Evolutionary conservation across 2,888 invertebrate genomes (phyloP).

Genomic region (Caenorhabditis macrosperma): DNA sequence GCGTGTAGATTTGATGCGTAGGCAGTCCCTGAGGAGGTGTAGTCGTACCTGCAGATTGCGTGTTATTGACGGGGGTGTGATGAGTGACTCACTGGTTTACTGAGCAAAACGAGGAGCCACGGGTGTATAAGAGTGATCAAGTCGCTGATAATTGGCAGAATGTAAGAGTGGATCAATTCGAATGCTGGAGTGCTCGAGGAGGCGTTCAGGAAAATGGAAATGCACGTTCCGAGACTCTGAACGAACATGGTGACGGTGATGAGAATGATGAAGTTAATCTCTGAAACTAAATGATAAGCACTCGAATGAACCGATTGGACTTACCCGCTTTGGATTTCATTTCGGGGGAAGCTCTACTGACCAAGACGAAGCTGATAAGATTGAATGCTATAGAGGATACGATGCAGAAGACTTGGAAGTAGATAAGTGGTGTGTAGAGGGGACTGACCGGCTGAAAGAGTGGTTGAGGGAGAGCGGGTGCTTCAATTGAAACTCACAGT

Average conservation of each 20-base stretch:
- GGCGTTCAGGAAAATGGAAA: conserved; percentile 7
- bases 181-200: neutral
- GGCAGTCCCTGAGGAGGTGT: neutral
- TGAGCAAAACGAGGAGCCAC: conserved; percentile 15
- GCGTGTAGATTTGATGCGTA: neutral
- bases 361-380: neutral
- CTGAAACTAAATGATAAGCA: neutral
- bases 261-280: conserved; percentile 28
- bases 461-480: no score
- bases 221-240: neutral
- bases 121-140: conserved; percentile 26
- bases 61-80: no score
- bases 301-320: neutral
- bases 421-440: conserved; percentile 18
- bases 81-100: conserved; percentile 13
- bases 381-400: conserved; percentile 6
- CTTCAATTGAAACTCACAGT: conserved; percentile 5
- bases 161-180: conserved; percentile 15
- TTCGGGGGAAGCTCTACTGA: conserved; percentile 9
- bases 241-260: conserved; percentile 21
- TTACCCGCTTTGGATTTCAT: conserved; percentile 14
- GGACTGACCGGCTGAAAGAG: conserved; percentile 10
- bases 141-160: conserved; percentile 28
- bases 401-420: conserved; percentile 22
- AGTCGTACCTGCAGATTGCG: conserved; percentile 9